Evolutionary conservation across 2,888 invertebrate genomes (phyloP).

Genomic region (Phengaris alcon): DNA sequence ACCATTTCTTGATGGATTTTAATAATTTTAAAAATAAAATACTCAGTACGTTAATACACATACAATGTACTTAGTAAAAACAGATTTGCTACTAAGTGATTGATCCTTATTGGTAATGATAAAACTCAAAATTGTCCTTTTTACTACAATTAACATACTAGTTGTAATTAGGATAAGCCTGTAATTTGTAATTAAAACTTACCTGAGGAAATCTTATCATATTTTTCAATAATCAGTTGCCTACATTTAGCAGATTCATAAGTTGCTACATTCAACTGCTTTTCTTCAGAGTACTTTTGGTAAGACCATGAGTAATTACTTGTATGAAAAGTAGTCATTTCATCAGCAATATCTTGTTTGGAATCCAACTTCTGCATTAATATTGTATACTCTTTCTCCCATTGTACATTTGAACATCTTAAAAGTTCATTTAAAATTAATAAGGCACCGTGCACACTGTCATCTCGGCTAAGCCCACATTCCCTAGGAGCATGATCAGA

Average conservation of each 20-base stretch:
- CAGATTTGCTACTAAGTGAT: no score
- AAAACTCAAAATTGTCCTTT: no score
- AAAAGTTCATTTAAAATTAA: slow-evolving; percentile 96
- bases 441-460: slow-evolving; percentile 94
- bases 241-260: slow-evolving; percentile 93
- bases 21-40: no score
- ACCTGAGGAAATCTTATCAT: slow-evolving; percentile 86
- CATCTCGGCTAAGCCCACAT: slow-evolving; percentile 89
- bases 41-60: no score
- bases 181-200: slow-evolving; percentile 37
- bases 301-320: slow-evolving; percentile 59
- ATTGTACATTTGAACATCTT: slow-evolving; percentile 91
- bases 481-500: slow-evolving; percentile 77
- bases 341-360: slow-evolving; percentile 70
- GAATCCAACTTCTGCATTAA: slow-evolving; percentile 82
- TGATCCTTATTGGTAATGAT: no score
- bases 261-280: slow-evolving; percentile 58
- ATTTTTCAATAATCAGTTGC: slow-evolving; percentile 89
- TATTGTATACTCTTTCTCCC: slow-evolving; percentile 89
- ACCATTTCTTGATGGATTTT: no score
- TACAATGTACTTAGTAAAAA: no score
- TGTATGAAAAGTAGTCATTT: slow-evolving; percentile 75
- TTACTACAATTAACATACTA: no score
- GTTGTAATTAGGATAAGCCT: no score
- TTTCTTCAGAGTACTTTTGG: slow-evolving; percentile 59